Evolutionary conservation across 2,797 vertebrate species (phyloP), one percentile per base, ranked within the genome.

Genomic region (Falco rusticolus): DNA sequence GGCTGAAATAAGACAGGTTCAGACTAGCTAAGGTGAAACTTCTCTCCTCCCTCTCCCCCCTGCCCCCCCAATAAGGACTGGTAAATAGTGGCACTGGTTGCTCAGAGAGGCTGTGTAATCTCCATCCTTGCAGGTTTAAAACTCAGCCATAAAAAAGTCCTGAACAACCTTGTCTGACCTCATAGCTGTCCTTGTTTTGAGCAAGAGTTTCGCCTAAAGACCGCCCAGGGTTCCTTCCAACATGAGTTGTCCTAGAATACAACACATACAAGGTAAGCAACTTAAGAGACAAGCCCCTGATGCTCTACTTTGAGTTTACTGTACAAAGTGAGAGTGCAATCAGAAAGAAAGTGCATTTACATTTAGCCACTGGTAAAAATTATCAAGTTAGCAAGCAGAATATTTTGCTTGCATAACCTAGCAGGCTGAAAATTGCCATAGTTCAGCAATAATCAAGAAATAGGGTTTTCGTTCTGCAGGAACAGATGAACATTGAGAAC

Each of bases 401-500:
- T 82, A 33, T 77, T 89, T 79, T 89, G 51, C 60, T 71, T 87
- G 48, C 50, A 50, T 79, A 92, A 88, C 37, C 26, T 37, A 56
- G 29, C 21, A 60, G 56, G 9, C 41, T 92, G 64, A 53, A 92
- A 84, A 94, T 75, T 86, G 19, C 16, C 43, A 56, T 16, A 72
- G 82, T 78, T 91, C 53, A 78, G 15, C 2, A 5, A 89, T 75
- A 93, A 94, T 63, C 57, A 86, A 90, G 48, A 91, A 85, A 94
- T 37, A 29, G 69, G 53, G 54, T 88, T 94, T 80, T 33, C 57
- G 39, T 90, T 91, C 84, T 85, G 51, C 3, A 10, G 56, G 71
- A 96, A 89, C 56, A 93, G 85, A 83, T 0, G 6, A 90, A 60
- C n/a, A 22, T 4, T 41, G 66, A 76, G 60, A 89, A 89, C 59